Percentiles rank a stretch among this genome's conserved stretches.
Evolutionary conservation across 2,888 invertebrate genomes (phyloP).

Genomic region (Tiliacea aurago): DNA sequence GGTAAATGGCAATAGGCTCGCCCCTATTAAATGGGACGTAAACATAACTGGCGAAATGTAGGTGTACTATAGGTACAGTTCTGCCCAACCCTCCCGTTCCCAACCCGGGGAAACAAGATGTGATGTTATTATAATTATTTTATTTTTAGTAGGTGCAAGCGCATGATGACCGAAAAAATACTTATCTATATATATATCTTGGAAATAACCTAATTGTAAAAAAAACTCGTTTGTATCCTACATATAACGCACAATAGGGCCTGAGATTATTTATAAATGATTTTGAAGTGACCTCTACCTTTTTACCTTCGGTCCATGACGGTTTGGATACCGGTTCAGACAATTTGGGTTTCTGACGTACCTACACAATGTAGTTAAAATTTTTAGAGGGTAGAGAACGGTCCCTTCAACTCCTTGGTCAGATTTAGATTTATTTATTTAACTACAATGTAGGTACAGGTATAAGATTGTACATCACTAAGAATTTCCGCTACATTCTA

Average conservation of each 20-base stretch:
- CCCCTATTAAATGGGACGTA: too few relatives aligned
- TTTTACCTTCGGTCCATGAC: slow-evolving; percentile 30
- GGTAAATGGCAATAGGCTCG: too few relatives aligned
- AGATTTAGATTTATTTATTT: too few relatives aligned
- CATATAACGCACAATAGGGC: slow-evolving; percentile 13
- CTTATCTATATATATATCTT: slow-evolving; percentile 3
- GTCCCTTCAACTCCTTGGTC: background rate
- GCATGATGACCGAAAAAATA: slow-evolving; percentile 1
- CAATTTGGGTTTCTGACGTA: background rate
- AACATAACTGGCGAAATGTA: too few relatives aligned
- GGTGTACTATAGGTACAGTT: too few relatives aligned
- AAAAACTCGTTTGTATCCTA: slow-evolving; percentile 33
- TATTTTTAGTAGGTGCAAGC: background rate
- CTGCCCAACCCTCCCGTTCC: too few relatives aligned
- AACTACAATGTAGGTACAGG: too few relatives aligned
- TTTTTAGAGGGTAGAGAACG: background rate
- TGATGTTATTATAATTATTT: too few relatives aligned
- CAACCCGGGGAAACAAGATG: too few relatives aligned
- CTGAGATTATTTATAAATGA: slow-evolving; percentile 8
- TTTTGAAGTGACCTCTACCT: background rate
- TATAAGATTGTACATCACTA: too few relatives aligned
- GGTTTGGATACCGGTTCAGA: background rate
- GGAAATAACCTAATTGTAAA: slow-evolving; percentile 5
- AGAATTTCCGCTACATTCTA: too few relatives aligned
- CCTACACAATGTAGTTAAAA: background rate